Evolutionary conservation across 2,797 vertebrate species (phyloP).

Genomic region (Antrozous pallidus): DNA sequence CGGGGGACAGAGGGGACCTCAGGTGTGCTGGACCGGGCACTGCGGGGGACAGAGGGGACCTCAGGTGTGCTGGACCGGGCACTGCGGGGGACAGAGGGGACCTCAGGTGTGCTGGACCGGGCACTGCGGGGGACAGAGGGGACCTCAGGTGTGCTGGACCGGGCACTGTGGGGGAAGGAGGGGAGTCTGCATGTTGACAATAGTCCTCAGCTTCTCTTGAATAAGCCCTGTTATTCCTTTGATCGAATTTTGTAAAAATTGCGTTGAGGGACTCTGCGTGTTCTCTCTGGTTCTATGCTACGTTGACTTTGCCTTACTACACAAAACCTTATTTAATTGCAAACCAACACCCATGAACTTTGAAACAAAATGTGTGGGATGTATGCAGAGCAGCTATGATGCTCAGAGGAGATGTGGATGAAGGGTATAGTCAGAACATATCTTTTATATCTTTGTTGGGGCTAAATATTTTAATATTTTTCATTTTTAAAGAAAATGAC

Average conservation of each 20-base stretch:
- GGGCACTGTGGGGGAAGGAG: neutral
- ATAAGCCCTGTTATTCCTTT: neutral
- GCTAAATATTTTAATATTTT: slow-evolving; percentile 60
- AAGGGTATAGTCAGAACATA: neutral
- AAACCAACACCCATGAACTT: neutral
- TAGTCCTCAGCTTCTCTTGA: neutral
- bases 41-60: neutral
- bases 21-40: too few relatives aligned
- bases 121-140: too few relatives aligned
- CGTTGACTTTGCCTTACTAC: neutral
- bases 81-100: too few relatives aligned
- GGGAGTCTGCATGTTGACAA: neutral
- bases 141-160: too few relatives aligned
- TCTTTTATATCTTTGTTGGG: slow-evolving; percentile 34
- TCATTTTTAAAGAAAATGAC: slow-evolving; percentile 63
- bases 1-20: too few relatives aligned
- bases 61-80: too few relatives aligned
- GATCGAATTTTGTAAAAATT: slow-evolving; percentile 15
- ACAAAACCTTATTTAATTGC: slow-evolving; percentile 19
- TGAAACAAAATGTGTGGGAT: neutral
- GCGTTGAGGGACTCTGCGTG: neutral
- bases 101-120: neutral
- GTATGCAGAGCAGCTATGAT: neutral
- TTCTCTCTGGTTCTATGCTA: neutral
- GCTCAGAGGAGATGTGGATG: neutral